These are phyloP conservation scores for Macrocentrus cingulum DNA, from an alignment of 1,140 invertebrate genomes.

Conservation along the genomic window DNA sequence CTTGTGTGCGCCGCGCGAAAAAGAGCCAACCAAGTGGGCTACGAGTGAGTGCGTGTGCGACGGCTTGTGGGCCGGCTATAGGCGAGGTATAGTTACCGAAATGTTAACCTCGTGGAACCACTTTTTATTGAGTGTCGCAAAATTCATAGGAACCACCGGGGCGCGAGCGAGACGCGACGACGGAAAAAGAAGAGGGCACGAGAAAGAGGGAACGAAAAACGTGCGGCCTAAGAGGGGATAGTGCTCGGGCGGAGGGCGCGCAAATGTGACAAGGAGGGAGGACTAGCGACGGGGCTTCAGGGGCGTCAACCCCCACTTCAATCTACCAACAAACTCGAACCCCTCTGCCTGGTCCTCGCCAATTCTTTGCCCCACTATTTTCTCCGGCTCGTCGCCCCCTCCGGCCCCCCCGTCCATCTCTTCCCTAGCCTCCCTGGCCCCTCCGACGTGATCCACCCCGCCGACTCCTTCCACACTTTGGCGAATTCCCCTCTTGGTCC, in stretches of 20 bases:
- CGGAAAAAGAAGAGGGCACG: conserved; percentile 22
- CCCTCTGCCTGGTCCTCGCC: conserved; percentile 44
- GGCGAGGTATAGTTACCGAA: conserved; percentile 60
- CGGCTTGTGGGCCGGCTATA: conserved; percentile 21
- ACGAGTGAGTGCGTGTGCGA: conserved; percentile 25
- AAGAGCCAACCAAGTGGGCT: conserved; percentile 9
- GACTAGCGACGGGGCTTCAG: conserved; percentile 38
- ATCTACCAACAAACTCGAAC: conserved; percentile 33
- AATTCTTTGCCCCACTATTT: conserved; percentile 47
- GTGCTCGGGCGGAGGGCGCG: conserved; percentile 18
- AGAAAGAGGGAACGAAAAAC: conserved; percentile 20
- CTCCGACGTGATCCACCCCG: too few relatives aligned
- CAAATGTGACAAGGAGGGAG: conserved; percentile 28
- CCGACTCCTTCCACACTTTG: conserved; percentile 24
- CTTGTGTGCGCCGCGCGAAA: conserved; percentile 10
- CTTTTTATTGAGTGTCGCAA: conserved; percentile 61
- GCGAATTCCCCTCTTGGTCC: conserved; percentile 24
- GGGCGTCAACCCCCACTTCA: conserved; percentile 39
- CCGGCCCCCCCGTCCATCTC: conserved; percentile 30
- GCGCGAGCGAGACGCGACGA: conserved; percentile 28
- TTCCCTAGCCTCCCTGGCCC: conserved; percentile 33
- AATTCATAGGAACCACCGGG: conserved; percentile 57
- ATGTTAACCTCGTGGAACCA: conserved; percentile 61
- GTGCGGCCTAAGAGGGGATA: conserved; percentile 13
- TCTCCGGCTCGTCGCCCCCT: conserved; percentile 7